phyloP scores from a whole-genome alignment of 2,113 vertebrate genomes.

The Leptobrachium ailaonicum region DNA sequence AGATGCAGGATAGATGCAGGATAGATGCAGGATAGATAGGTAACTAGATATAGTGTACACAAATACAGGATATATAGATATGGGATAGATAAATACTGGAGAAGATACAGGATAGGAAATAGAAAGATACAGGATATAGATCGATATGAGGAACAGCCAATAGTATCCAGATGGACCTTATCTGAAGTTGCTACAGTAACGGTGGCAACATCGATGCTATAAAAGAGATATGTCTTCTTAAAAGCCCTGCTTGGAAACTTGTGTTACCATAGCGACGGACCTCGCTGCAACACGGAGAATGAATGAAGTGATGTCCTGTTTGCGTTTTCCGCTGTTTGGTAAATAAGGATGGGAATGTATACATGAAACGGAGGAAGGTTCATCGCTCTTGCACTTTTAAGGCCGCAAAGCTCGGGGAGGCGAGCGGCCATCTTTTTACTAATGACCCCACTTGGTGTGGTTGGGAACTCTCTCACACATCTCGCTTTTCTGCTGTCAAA shows the following conservation, averaged over 20 bases:
- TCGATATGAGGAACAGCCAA: no score
- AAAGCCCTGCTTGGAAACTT: neutral
- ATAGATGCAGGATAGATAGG: no score
- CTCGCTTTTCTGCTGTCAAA: constrained; percentile 45
- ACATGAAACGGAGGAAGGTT: neutral
- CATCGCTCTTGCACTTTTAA: neutral
- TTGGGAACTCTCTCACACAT: constrained; percentile 45
- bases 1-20: no score
- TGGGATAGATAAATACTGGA: no score
- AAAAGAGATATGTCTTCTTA: neutral
- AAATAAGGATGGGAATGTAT: constrained; percentile 20
- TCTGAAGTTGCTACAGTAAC: no score
- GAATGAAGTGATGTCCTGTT: constrained; percentile 10
- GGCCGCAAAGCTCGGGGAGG: neutral
- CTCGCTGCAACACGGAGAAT: neutral
- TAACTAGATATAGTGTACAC: no score
- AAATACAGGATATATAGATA: no score
- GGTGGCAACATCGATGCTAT: neutral
- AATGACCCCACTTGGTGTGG: constrained; percentile 22
- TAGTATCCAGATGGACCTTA: no score
- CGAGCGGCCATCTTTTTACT: constrained; percentile 25
- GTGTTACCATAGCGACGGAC: constrained; percentile 4
- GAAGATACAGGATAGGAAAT: no score
- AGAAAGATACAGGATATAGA: no score
- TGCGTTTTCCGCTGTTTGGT: constrained; percentile 4